These are phyloP conservation scores for Colaptes auratus DNA, from an alignment of 2,113 vertebrate species.

Conservation along the genomic window DNA sequence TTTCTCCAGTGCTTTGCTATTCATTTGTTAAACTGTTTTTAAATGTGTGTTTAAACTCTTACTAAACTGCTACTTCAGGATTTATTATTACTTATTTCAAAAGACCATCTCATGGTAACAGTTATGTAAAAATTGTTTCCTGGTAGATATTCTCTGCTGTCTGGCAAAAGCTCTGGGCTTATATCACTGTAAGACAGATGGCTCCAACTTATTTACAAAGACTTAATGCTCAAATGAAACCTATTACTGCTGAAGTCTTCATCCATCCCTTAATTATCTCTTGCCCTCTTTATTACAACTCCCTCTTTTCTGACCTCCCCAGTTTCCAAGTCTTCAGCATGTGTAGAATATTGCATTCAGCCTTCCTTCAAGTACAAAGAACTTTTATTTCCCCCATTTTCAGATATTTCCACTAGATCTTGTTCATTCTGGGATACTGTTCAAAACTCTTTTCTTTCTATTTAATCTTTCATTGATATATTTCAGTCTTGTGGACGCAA, in stretches of 20 bases:
- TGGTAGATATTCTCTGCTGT: constrained; percentile 61
- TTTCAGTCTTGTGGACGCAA: not conserved
- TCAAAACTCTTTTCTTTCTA: constrained; percentile 6
- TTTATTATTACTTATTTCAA: constrained; percentile 62
- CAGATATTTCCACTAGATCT: constrained; percentile 46
- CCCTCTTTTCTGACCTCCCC: constrained; percentile 39
- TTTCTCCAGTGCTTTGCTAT: not conserved
- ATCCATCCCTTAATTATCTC: constrained; percentile 62
- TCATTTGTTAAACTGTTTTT: constrained; percentile 40
- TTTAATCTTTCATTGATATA: constrained; percentile 31
- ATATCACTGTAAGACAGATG: constrained; percentile 68
- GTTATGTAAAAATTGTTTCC: constrained; percentile 70
- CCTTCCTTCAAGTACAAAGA: constrained; percentile 42
- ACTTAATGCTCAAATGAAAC: constrained; percentile 60
- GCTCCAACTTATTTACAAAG: constrained; percentile 64
- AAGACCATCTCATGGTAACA: constrained; percentile 58
- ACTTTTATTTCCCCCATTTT: constrained; percentile 24
- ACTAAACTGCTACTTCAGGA: constrained; percentile 50
- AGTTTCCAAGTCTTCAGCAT: constrained; percentile 36
- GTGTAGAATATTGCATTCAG: constrained; percentile 41
- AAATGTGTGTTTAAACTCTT: constrained; percentile 36
- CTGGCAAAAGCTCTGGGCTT: constrained; percentile 61
- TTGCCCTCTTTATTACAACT: constrained; percentile 55
- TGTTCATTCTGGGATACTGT: constrained; percentile 23
- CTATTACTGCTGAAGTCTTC: constrained; percentile 63